Evolutionary conservation across 2,888 invertebrate genomes (phyloP).

Genomic region (Calameuta filiformis): DNA sequence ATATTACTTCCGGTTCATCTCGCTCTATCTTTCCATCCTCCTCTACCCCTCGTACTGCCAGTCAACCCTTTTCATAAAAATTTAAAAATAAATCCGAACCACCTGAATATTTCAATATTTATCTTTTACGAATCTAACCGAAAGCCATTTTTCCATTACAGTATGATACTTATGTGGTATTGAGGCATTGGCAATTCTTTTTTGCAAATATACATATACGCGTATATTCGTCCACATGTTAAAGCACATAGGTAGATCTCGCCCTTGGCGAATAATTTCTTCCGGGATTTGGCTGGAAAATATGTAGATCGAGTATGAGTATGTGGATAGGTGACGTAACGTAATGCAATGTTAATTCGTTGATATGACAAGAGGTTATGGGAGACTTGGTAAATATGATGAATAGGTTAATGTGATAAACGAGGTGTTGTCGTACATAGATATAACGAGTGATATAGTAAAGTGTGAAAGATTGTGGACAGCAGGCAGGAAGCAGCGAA

Average conservation of each 20-base stretch:
- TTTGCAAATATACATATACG: not conserved
- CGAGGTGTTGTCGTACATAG: not conserved
- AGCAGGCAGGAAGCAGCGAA: not conserved
- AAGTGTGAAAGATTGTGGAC: not conserved
- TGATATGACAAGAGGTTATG: not conserved
- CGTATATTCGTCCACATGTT: not conserved
- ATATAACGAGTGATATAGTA: not conserved
- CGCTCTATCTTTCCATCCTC: not conserved
- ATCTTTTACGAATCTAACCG: not conserved
- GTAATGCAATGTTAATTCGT: not conserved
- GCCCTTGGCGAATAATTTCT: not conserved
- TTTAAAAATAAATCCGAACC: not conserved
- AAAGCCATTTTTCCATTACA: not conserved
- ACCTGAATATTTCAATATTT: not conserved
- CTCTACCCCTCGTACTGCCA: not conserved
- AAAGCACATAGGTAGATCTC: not conserved
- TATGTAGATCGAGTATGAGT: not conserved
- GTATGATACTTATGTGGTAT: not conserved
- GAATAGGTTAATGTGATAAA: not conserved
- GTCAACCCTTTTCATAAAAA: not conserved
- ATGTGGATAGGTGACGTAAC: not conserved
- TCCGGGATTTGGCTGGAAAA: not conserved
- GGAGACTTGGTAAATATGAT: not conserved
- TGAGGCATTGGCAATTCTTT: not conserved
- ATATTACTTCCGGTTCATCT: not conserved